These are phyloP conservation scores for Homarus americanus DNA, from an alignment of 1,140 invertebrate genomes.

Conservation along the genomic window DNA sequence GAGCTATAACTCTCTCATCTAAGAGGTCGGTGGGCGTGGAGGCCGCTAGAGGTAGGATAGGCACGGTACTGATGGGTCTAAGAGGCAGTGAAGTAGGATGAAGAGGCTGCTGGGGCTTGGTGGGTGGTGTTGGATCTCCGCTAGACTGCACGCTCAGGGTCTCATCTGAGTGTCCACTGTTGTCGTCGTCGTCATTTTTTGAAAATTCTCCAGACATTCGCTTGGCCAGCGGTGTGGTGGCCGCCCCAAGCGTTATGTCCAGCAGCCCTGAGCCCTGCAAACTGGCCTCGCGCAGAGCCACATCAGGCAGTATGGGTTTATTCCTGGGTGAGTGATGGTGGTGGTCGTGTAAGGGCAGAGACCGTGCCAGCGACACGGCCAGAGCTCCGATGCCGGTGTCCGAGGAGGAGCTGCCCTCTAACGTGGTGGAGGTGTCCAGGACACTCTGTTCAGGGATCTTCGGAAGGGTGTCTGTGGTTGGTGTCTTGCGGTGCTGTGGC, in stretches of 20 bases:
- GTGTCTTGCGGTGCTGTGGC: conserved; percentile 71
- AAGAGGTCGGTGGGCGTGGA: conserved; percentile 71
- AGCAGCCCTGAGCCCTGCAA: conserved; percentile 45
- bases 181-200: conserved; percentile 55
- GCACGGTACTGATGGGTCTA: conserved; percentile 59
- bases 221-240: conserved; percentile 54
- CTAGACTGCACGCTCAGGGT: conserved; percentile 60
- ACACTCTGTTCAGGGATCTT: conserved; percentile 84
- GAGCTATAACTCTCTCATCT: conserved; percentile 52
- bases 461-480: conserved; percentile 82
- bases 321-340: conserved; percentile 49
- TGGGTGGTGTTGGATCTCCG: conserved; percentile 34
- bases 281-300: conserved; percentile 53
- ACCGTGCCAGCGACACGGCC: conserved; percentile 47
- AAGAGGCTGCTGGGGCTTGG: conserved; percentile 47
- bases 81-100: conserved; percentile 68
- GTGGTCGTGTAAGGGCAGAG: conserved; percentile 47
- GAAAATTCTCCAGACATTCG: conserved; percentile 61
- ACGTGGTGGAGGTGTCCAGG: conserved; percentile 82
- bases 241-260: conserved; percentile 61
- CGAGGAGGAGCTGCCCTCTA: conserved; percentile 70
- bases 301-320: conserved; percentile 36
- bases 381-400: conserved; percentile 71
- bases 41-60: conserved; percentile 71
- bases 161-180: conserved; percentile 64